Evolutionary conservation across 2,888 invertebrate genomes (phyloP).

Genomic region (Amiota communis): DNA sequence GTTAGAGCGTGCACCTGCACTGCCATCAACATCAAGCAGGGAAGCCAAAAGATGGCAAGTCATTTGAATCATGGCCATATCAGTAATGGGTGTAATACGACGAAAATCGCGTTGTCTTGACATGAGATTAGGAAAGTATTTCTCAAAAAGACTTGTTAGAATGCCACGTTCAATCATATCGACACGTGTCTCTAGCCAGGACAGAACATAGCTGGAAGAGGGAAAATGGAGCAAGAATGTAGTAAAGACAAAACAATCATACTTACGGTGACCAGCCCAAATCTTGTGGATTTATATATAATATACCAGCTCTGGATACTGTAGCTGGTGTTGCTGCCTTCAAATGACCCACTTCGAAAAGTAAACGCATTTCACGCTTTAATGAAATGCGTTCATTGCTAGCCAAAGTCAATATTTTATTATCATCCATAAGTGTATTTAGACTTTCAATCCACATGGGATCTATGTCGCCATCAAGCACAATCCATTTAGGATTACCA

Average conservation of each 20-base stretch:
- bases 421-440: slow-evolving; percentile 98
- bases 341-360: slow-evolving; percentile 94
- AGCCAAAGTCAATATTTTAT: slow-evolving; percentile 94
- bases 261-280: slow-evolving; percentile 95
- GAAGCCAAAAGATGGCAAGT: slow-evolving; percentile 91
- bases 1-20: slow-evolving; percentile 16
- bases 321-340: slow-evolving; percentile 96
- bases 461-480: slow-evolving; percentile 92
- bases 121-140: slow-evolving; percentile 90
- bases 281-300: slow-evolving; percentile 94
- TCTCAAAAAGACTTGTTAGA: slow-evolving; percentile 91
- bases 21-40: slow-evolving; percentile 75
- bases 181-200: slow-evolving; percentile 88
- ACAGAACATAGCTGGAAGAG: slow-evolving; percentile 82
- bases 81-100: slow-evolving; percentile 91
- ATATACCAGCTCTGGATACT: slow-evolving; percentile 94
- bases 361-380: slow-evolving; percentile 88
- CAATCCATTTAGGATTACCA: slow-evolving; percentile 93
- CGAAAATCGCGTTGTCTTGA: slow-evolving; percentile 87
- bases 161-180: slow-evolving; percentile 85
- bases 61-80: slow-evolving; percentile 92
- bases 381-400: slow-evolving; percentile 95
- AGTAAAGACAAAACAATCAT: background rate
- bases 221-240: background rate
- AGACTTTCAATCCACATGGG: slow-evolving; percentile 93